Conservation (phyloP, 2,113 vertebrate genomes). For the Pseudopodoces humilis region DNA sequence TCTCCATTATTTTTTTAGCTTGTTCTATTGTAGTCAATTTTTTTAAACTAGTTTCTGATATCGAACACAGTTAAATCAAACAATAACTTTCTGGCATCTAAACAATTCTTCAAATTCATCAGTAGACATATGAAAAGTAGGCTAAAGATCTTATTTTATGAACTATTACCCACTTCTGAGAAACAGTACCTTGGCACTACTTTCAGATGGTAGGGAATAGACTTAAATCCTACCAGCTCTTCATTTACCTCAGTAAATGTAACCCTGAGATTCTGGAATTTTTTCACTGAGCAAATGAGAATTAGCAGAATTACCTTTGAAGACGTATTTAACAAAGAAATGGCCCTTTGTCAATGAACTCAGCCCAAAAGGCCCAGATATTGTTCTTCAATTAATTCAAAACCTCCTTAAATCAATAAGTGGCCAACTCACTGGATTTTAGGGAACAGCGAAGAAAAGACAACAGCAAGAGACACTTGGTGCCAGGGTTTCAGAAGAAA, state of each 20-base stretch:
- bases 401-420: background rate
- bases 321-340: background rate
- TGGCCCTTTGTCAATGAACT: background rate
- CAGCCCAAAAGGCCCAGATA: background rate
- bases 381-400: background rate
- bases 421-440: background rate
- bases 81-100: background rate
- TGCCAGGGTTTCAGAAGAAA: background rate
- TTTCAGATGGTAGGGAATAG: background rate
- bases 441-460: background rate
- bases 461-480: background rate
- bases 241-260: background rate
- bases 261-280: background rate
- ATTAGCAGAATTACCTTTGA: background rate
- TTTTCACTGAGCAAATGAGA: rapidly evolving
- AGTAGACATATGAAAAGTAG: background rate
- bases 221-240: background rate
- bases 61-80: background rate
- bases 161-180: background rate
- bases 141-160: background rate
- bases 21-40: background rate
- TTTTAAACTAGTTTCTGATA: background rate
- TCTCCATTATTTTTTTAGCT: background rate
- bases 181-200: background rate
- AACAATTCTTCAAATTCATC: background rate